A percentile compares a stretch with the other conserved stretches of the same genome.
Evolutionary conservation across 2,888 invertebrate genomes (phyloP).

Genomic region (Hydroisotoma schaefferi): DNA sequence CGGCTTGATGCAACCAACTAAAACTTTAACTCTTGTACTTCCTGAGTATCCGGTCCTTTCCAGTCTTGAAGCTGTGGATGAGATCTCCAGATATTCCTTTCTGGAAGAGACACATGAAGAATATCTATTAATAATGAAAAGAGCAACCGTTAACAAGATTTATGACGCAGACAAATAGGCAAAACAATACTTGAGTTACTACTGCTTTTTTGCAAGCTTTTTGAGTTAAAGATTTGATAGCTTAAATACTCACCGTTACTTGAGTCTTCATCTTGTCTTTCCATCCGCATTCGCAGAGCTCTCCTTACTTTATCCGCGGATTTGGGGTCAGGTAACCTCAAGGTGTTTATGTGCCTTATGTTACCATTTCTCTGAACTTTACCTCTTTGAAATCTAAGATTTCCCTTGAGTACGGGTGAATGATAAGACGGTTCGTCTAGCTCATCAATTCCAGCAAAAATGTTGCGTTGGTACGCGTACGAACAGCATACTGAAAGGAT

Average conservation of each 20-base stretch:
- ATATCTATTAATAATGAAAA: constrained; percentile 4
- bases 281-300: constrained; percentile 14
- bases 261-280: constrained; percentile 14
- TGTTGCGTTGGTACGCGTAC: too few relatives aligned
- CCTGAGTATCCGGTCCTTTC: constrained; percentile 30
- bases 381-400: too few relatives aligned
- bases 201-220: neutral
- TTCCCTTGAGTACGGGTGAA: too few relatives aligned
- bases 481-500: too few relatives aligned
- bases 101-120: constrained; percentile 10
- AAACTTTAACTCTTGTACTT: too few relatives aligned
- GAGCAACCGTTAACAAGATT: too few relatives aligned
- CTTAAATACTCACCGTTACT: constrained; percentile 24
- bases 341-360: constrained; percentile 2
- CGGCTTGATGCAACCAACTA: too few relatives aligned
- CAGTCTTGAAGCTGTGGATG: constrained; percentile 31
- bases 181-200: too few relatives aligned
- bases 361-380: neutral
- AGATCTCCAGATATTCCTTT: constrained; percentile 33
- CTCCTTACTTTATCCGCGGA: constrained; percentile 10
- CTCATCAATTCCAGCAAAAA: too few relatives aligned
- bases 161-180: too few relatives aligned
- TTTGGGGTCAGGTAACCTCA: constrained; percentile 15
- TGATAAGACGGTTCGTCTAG: too few relatives aligned
- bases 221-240: neutral